Evolutionary conservation across 2,113 vertebrate species (phyloP), one percentile per base, ranked within the genome.

Genomic region (Scopus umbretta): DNA sequence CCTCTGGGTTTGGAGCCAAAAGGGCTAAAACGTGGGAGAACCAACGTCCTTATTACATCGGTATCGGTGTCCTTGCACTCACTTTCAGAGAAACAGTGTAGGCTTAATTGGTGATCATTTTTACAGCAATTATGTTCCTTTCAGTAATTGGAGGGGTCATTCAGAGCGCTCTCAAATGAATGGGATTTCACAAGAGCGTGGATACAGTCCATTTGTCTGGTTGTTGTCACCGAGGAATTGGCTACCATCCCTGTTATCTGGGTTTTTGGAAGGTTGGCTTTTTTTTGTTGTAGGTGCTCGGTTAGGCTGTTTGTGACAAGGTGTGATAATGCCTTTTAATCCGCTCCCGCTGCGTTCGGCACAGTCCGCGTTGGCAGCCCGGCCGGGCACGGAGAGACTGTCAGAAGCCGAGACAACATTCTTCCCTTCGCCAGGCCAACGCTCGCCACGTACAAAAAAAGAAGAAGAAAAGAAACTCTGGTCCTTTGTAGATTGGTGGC

Each of bases 401-500:
- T 94, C 96, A 63, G 53, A 93, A 97, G 97, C 96, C 94, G 84
- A 80, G 92, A 78, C 73, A 65, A 88, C 86, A 52, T 88, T 94
- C 96, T 97, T 93, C 97, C 95, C 92, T 97, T 95, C 67, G 87
- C 97, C 96, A 92, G 95, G 97, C 97, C 96, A 82, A 88, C 93
- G 87, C 97, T 97, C 90, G 73, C 94, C 97, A 74, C 81, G 65
- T 86, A 90, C 95, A 96, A 94, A 95, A 94, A 96, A 97, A 97
- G 81, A 97, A 98, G 97, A 95, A 96, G 97, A 98, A 98, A 97
- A 98, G 96, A 95, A 97, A 97, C 95, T 95, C 96, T 97, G 98
- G 98, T 98, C 97, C 98, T 97, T 97, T 97, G 95, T 97, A 97
- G 98, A 97, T 95, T 74, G 62, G 97, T 96, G 96, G 98, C 97